Evolutionary conservation across 2,797 vertebrate species (phyloP), one percentile per base, ranked within the genome.

Genomic region (Myoxocephalus aenaeus): DNA sequence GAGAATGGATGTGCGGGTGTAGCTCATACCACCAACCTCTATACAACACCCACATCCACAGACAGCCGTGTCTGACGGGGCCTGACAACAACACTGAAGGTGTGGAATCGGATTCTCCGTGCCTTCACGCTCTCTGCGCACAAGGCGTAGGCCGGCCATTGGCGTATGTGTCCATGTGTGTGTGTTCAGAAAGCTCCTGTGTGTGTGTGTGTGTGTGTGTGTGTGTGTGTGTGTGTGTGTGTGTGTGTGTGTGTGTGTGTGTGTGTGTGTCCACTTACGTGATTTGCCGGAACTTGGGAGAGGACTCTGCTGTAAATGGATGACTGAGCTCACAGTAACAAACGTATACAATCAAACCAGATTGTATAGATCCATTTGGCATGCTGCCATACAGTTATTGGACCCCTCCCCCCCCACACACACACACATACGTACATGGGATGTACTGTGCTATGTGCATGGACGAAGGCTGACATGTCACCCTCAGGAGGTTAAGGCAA

Each of bases 11-110:
- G 69, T 90, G 79, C 58, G 73, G 89, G 85, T 85, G 82, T 70
- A 85, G 88, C 77, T 77, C 82, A 56, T 67, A 81, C 68, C 87
- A 88, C 78, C 77, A 86, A 86, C 81, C 75, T 68, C 75, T 12
- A 73, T 48, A 92, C 85, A 92, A 92, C 79, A 65, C 90, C 86
- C 82, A 73, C 64, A 87, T 85, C 80, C 73, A 79, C 68, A 72
- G 84, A 89, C 87, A 91, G 85, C 85, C 87, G 74, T 87, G 86
- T 91, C 87, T 73, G 88, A 90, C 75, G 48, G 70, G 65, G 67
- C 84, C 85, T 92, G 89, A 92, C 86, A 92, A 77, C 84, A 70
- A 79, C 82, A 83, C 79, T 83, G 77, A 86, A 89, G 84, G 88
- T 90, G 84, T 91, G 79, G 88, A 91, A 92, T 92, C 65, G 71